phyloP scores from a whole-genome alignment of 64 coral and sea anemone genomes.

The Porites lutea region DNA sequence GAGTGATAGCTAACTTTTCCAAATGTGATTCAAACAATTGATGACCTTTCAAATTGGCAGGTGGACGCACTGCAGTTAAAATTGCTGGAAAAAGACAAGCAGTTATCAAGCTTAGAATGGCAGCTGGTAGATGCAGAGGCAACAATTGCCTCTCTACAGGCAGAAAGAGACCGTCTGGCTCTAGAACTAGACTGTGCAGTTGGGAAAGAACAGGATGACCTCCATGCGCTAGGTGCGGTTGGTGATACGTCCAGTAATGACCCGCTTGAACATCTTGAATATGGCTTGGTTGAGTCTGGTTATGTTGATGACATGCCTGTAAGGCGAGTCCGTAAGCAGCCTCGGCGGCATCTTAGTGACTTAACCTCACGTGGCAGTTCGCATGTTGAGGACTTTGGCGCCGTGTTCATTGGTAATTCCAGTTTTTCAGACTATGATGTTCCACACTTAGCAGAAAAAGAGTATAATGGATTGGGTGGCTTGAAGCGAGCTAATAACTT shows the following conservation, averaged over 20 bases:
- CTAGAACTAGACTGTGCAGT: conserved; percentile 87
- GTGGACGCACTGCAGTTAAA: conserved; percentile 78
- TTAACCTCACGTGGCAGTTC: conserved; percentile 73
- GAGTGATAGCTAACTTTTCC: no score
- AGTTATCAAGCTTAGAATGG: conserved; percentile 95
- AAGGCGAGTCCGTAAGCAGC: conserved; percentile 70
- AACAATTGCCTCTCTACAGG: conserved; percentile 90
- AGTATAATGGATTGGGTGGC: conserved; percentile 64
- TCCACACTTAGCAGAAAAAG: conserved; percentile 78
- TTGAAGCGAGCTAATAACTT: conserved; percentile 96
- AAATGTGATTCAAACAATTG: no score
- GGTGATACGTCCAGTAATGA: conserved; percentile 29
- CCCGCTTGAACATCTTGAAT: conserved; percentile 63
- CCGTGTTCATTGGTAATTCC: conserved; percentile 43
- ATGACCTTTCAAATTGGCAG: conserved; percentile 11
- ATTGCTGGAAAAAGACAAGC: conserved; percentile 91
- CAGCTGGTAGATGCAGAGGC: conserved; percentile 91
- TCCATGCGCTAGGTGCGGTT: conserved; percentile 46
- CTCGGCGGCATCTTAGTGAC: conserved; percentile 93
- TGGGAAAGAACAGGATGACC: conserved; percentile 72
- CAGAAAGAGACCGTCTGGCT: conserved; percentile 81
- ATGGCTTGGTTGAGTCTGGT: conserved; percentile 62
- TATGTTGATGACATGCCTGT: conserved; percentile 63
- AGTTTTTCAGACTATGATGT: conserved; percentile 64
- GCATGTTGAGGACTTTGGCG: conserved; percentile 70